A percentile compares a stretch with the other conserved stretches of the same genome.
phyloP scores from a whole-genome alignment of 2,888 invertebrate species.

The Harpalus rubripes region DNA sequence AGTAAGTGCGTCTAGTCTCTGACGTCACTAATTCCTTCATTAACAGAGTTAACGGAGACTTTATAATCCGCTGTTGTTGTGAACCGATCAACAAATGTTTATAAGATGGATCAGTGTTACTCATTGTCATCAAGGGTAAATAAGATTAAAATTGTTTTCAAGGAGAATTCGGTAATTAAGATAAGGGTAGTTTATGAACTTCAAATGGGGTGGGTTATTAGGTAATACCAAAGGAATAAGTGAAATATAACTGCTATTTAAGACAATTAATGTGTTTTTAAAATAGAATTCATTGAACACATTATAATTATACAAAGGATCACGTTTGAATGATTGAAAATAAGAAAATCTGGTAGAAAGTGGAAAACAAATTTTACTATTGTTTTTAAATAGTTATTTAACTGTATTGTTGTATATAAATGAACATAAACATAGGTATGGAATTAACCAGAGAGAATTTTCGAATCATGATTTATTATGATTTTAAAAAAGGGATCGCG shows the following conservation, averaged over 20 bases:
- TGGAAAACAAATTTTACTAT: too few relatives aligned
- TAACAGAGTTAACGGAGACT: background rate
- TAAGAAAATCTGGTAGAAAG: too few relatives aligned
- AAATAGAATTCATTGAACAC: too few relatives aligned
- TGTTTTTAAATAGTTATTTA: too few relatives aligned
- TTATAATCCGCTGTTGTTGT: constrained; percentile 1
- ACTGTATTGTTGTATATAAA: too few relatives aligned
- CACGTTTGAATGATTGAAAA: too few relatives aligned
- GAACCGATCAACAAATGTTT: background rate
- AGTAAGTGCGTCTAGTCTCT: background rate
- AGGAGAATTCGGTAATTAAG: constrained; percentile 5
- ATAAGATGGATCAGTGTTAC: background rate
- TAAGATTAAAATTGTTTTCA: constrained; percentile 10
- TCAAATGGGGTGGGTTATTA: background rate
- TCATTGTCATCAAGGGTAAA: background rate
- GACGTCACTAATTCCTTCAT: background rate
- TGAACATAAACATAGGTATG: too few relatives aligned
- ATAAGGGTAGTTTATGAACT: constrained; percentile 6
- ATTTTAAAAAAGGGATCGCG: too few relatives aligned
- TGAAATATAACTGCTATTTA: background rate
- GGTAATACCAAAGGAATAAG: background rate
- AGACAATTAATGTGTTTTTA: too few relatives aligned
- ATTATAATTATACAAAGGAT: too few relatives aligned
- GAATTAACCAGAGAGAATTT: too few relatives aligned
- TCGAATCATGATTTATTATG: too few relatives aligned